Evolutionary conservation across 2,797 vertebrate genomes (phyloP).

Genomic region (Sphenodon punctatus): DNA sequence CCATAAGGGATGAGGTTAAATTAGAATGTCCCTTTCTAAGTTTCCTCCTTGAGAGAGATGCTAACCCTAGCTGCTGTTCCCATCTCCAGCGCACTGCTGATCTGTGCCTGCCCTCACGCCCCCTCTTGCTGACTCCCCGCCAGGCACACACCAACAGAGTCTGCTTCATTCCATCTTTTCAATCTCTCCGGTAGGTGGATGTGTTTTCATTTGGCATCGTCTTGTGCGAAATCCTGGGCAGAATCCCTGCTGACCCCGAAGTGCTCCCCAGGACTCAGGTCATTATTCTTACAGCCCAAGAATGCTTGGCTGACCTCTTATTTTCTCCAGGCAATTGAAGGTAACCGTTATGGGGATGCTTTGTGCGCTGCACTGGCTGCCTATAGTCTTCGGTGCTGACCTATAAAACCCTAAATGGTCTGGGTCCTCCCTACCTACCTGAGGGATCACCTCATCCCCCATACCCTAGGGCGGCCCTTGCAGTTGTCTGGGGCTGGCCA

Average conservation of each 20-base stretch:
- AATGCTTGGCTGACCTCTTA: rapidly evolving
- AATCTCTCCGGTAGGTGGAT: conserved; percentile 79
- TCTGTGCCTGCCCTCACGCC: not conserved
- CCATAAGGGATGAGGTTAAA: no score
- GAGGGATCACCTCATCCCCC: no score
- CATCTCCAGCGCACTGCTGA: not conserved
- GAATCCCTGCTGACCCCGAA: conserved; percentile 88
- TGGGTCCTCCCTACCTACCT: no score
- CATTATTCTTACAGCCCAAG: not conserved
- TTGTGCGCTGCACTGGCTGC: no score
- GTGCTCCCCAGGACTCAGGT: conserved; percentile 88
- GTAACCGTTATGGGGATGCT: no score
- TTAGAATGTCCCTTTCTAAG: no score
- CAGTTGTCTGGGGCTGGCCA: no score
- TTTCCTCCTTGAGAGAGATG: no score
- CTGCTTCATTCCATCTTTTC: not conserved
- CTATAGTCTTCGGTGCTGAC: no score
- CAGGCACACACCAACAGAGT: not conserved
- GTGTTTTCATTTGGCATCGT: conserved; percentile 92
- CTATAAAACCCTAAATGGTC: no score
- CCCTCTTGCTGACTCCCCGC: not conserved
- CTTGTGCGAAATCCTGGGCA: conserved; percentile 88
- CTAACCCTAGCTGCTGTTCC: not conserved
- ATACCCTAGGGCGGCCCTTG: no score
- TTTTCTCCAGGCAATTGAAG: not conserved